phyloP scores from a whole-genome alignment of 2,888 invertebrate species.

The Nyleta sp. region DNA sequence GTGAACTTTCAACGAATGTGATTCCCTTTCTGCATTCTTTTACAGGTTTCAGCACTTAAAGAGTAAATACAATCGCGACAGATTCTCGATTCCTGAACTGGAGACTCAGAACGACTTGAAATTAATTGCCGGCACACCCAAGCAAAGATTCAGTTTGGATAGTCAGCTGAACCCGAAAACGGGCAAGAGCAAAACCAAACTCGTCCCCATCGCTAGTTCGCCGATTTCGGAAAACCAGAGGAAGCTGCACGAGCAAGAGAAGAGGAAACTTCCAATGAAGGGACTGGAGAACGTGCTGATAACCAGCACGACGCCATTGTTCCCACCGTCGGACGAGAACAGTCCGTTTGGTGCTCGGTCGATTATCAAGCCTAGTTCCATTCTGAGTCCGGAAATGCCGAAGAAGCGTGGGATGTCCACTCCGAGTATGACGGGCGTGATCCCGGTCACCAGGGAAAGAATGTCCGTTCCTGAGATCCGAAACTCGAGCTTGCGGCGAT shows the following conservation, averaged over 20 bases:
- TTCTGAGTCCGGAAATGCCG: constrained; percentile 8
- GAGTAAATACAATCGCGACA: constrained; percentile 76
- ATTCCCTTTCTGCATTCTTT: too few relatives aligned
- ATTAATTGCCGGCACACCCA: constrained; percentile 78
- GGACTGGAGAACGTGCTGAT: constrained; percentile 75
- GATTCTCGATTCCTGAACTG: constrained; percentile 78
- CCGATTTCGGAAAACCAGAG: constrained; percentile 75
- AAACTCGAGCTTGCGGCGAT: constrained; percentile 76
- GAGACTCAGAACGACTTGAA: constrained; percentile 78
- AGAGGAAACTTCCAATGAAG: constrained; percentile 67
- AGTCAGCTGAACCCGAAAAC: constrained; percentile 75
- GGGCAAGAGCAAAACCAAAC: constrained; percentile 69
- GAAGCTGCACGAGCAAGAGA: constrained; percentile 64
- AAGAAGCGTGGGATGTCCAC: constrained; percentile 54
- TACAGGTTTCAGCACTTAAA: constrained; percentile 53
- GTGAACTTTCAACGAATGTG: too few relatives aligned
- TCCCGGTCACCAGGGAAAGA: constrained; percentile 71
- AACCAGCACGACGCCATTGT: constrained; percentile 75
- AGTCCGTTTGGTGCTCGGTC: constrained; percentile 6
- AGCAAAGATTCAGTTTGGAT: constrained; percentile 78
- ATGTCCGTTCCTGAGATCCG: constrained; percentile 79
- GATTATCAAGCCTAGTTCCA: constrained; percentile 5
- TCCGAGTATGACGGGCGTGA: constrained; percentile 45
- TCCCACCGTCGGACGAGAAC: constrained; percentile 71
- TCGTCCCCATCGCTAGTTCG: constrained; percentile 78